Percentiles rank a stretch among this genome's conserved stretches.
Evolutionary conservation across 2,888 invertebrate species (phyloP).

Genomic region (Platycheirus albimanus): DNA sequence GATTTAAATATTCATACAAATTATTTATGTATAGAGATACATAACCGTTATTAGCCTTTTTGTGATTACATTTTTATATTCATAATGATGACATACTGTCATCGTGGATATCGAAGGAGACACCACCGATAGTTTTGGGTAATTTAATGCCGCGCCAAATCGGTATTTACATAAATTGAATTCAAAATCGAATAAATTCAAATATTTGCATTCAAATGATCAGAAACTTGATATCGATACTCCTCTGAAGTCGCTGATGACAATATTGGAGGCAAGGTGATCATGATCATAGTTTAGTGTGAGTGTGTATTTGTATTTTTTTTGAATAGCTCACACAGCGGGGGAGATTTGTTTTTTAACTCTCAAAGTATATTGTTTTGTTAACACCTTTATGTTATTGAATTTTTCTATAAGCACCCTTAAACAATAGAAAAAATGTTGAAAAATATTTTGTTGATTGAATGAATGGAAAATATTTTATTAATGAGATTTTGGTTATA

Average conservation of each 20-base stretch:
- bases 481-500: constrained; percentile 52
- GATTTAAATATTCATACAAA: constrained; percentile 59
- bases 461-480: constrained; percentile 59
- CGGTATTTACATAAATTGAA: constrained; percentile 60
- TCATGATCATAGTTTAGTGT: constrained; percentile 60
- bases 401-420: constrained; percentile 13
- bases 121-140: constrained; percentile 42
- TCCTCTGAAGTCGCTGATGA: constrained; percentile 39
- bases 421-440: constrained; percentile 41
- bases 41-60: constrained; percentile 54
- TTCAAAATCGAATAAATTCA: constrained; percentile 29
- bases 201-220: constrained; percentile 66
- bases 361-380: constrained; percentile 61
- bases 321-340: constrained; percentile 59
- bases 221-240: constrained; percentile 63
- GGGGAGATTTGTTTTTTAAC: constrained; percentile 54
- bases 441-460: constrained; percentile 65
- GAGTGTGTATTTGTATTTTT: constrained; percentile 14
- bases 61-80: constrained; percentile 52
- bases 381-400: constrained; percentile 62
- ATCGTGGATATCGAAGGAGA: constrained; percentile 56
- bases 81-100: constrained; percentile 59
- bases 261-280: constrained; percentile 54
- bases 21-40: too few species aligned
- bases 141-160: constrained; percentile 51